Evolutionary conservation across 2,888 invertebrate species (phyloP).

Genomic region (Drosophila eohydei): DNA sequence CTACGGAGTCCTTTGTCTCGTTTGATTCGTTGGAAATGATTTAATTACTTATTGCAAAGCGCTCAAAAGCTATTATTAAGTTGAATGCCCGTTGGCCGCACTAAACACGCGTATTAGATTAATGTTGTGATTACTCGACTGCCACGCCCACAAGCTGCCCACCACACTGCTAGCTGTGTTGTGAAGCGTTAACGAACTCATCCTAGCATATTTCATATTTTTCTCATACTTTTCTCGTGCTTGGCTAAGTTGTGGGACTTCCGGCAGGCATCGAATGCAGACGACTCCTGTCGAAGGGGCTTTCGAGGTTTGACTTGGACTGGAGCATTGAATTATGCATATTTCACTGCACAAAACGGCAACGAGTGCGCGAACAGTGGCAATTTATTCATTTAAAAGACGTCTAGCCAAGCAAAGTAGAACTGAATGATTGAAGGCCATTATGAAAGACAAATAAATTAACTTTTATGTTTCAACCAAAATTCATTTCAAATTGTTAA

Average conservation of each 20-base stretch:
- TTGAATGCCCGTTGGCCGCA: slow-evolving; percentile 47
- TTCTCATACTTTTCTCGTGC: slow-evolving; percentile 23
- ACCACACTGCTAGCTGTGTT: slow-evolving; percentile 20
- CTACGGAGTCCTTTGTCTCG: slow-evolving; percentile 3
- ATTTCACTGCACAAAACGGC: slow-evolving; percentile 50
- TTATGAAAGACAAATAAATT: not conserved
- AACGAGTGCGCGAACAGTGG: slow-evolving; percentile 35
- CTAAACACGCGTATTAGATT: slow-evolving; percentile 70
- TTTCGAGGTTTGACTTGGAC: not conserved
- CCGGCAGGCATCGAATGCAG: slow-evolving; percentile 22
- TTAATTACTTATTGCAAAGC: slow-evolving; percentile 67
- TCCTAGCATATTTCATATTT: slow-evolving; percentile 62
- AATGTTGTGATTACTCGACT: slow-evolving; percentile 66
- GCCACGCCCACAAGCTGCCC: not conserved
- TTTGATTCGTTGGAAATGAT: slow-evolving; percentile 71
- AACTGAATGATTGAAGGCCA: slow-evolving; percentile 18
- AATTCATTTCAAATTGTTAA: slow-evolving; percentile 5
- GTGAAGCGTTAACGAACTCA: slow-evolving; percentile 63
- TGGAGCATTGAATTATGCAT: slow-evolving; percentile 71
- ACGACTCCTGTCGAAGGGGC: slow-evolving; percentile 17
- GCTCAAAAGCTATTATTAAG: slow-evolving; percentile 66
- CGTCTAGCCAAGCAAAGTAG: not conserved
- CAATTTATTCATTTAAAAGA: slow-evolving; percentile 60
- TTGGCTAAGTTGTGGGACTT: slow-evolving; percentile 18
- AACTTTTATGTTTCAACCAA: slow-evolving; percentile 4